Base-by-base conservation (phyloP, 1,140 invertebrate genomes). In the Anthonomus grandis region DNA sequence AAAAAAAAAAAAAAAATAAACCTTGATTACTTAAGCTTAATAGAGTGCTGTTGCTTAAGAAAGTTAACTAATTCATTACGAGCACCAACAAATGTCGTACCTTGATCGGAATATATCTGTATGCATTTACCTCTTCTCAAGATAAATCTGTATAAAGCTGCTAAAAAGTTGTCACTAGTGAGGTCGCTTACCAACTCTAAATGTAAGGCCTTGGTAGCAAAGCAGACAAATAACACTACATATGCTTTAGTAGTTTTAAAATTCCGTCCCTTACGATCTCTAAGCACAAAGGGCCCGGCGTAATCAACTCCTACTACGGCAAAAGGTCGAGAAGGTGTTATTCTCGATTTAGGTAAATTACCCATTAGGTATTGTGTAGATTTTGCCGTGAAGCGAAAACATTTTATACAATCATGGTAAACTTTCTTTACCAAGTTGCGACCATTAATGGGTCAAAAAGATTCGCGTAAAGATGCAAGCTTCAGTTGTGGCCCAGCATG, bases 401-500 rank as follows among this genome's bases (percentile, higher is more conserved):
- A 25, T 13, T 27, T n/a, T 48, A 57, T 39, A 25, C 54, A 65
- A 31, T 22, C n/a, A n/a, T n/a, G n/a, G n/a, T n/a, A n/a, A 24
- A 53, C 53, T 18, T 49, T 62, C 52, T 53, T 48, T 5, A 56
- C 54, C 25, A 60, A 18, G 42, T 54, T 62, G 8, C 63, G 36
- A 18, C 65, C 64, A 27, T 49, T 27, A 6, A 68, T 49, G 1
- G 57, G 24, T 68, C 66, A 74, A 57, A 59, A 72, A n/a, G 57
- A 54, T 18, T 56, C 38, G 24, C 60, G 21, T 8, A 71, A 8
- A 4, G 56, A 36, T n/a, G 64, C 27, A 13, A 69, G 42, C 2
- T 67, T 25, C 3, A 59, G 18, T 56, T 68, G 64, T 18, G 60
- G 47, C 0, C 70, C 70, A 3, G 64, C 56, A 49, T 74, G 70